A percentile compares a stretch with the other conserved stretches of the same genome.
Evolutionary conservation across 2,797 vertebrate species (phyloP).

Genomic region (Staurois parvus): DNA sequence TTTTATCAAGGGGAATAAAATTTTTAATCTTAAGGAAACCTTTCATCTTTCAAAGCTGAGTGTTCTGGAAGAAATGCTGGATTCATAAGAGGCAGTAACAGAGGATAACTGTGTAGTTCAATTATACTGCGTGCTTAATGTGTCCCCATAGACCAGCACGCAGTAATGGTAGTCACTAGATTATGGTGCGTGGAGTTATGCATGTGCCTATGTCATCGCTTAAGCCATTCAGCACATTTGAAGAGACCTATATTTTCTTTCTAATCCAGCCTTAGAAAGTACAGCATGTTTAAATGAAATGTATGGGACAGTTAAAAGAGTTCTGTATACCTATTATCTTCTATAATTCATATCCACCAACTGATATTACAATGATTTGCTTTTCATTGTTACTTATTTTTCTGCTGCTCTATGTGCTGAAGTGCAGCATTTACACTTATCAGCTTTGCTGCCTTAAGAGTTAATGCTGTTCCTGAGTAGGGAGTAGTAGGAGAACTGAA

Average conservation of each 20-base stretch:
- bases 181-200: slow-evolving; percentile 27
- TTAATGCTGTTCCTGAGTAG: not conserved
- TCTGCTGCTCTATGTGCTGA: not conserved
- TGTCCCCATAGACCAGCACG: slow-evolving; percentile 35
- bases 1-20: slow-evolving; percentile 21
- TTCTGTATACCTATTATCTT: slow-evolving; percentile 1
- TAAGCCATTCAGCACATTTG: slow-evolving; percentile 2
- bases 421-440: not conserved
- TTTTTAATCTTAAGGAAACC: slow-evolving; percentile 54
- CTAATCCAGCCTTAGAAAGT: slow-evolving; percentile 15
- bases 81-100: slow-evolving; percentile 38
- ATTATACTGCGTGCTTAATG: slow-evolving; percentile 48
- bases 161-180: slow-evolving; percentile 37
- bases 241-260: slow-evolving; percentile 17
- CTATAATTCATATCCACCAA: slow-evolving; percentile 6
- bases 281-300: not conserved
- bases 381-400: not conserved
- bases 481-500: not conserved
- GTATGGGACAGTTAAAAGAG: not conserved
- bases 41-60: slow-evolving; percentile 57
- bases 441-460: not conserved
- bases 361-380: slow-evolving; percentile 18
- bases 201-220: slow-evolving; percentile 23
- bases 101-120: slow-evolving; percentile 45
- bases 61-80: slow-evolving; percentile 31